Conservation (phyloP, 2,888 invertebrate species). For the Mythimna lalbum region DNA sequence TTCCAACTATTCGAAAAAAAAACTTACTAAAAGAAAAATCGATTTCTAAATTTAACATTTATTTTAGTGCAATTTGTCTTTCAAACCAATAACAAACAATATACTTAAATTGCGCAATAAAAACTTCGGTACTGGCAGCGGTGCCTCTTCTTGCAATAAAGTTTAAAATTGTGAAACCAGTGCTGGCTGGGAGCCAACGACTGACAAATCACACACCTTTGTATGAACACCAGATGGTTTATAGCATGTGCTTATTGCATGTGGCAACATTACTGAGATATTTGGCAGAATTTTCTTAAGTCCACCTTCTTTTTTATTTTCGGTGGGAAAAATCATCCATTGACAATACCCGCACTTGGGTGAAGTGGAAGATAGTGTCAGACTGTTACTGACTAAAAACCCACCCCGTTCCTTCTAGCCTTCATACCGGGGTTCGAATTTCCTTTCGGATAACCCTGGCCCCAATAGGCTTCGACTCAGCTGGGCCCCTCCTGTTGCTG, state of each 20-base stretch:
- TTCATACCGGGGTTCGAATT: no score
- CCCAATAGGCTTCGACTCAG: no score
- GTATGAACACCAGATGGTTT: conserved; percentile 13
- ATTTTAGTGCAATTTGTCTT: neutral
- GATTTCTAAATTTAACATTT: neutral
- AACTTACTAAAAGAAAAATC: neutral
- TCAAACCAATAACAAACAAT: conserved; percentile 7
- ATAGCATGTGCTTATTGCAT: neutral
- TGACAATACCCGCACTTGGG: no score
- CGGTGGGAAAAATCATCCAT: no score
- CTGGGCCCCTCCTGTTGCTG: no score
- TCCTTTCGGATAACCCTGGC: no score
- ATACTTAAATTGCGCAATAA: conserved; percentile 1
- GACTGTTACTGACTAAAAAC: no score
- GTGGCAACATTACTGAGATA: neutral
- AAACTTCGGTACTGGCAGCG: neutral
- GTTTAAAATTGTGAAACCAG: conserved; percentile 1
- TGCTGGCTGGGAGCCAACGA: conserved; percentile 17
- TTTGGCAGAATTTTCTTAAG: neutral
- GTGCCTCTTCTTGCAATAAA: conserved; percentile 17
- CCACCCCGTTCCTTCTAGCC: no score
- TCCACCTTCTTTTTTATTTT: no score
- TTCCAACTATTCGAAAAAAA: no score
- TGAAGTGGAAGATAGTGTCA: no score
- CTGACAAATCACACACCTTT: conserved; percentile 30